A percentile compares a stretch with the other conserved stretches of the same genome.
These are phyloP conservation scores for Salminus brasiliensis DNA, from an alignment of 2,113 vertebrate species.

Conservation along the genomic window DNA sequence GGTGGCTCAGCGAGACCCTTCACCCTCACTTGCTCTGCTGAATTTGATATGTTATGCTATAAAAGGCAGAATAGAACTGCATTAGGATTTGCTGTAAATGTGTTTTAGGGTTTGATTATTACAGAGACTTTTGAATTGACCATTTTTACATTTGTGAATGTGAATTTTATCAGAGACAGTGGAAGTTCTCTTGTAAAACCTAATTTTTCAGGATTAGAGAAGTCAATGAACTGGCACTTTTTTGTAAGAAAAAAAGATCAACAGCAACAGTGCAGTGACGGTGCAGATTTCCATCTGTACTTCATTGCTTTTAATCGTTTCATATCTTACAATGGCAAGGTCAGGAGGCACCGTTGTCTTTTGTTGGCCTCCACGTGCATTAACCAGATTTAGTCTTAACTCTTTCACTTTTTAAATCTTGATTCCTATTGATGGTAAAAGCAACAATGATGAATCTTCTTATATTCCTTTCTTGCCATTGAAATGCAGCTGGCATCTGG, in stretches of 20 bases:
- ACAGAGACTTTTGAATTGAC: no score
- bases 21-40: no score
- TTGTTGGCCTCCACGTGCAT: background rate
- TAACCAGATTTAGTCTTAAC: background rate
- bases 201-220: no score
- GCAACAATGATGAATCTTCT: constrained; percentile 38
- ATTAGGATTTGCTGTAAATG: no score
- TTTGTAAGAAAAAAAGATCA: background rate
- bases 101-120: no score
- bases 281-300: background rate
- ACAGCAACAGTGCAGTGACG: background rate
- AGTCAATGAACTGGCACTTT: no score
- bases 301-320: background rate
- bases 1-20: no score
- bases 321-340: background rate
- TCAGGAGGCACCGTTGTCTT: background rate
- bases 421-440: background rate
- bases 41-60: no score
- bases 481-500: constrained; percentile 21
- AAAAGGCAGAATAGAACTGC: no score
- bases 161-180: no score
- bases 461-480: constrained; percentile 4
- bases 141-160: no score
- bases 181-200: no score
- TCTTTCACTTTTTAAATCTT: background rate